Conservation (phyloP, 2,797 vertebrate genomes). For the Parotocinclus haroldoi region DNA sequence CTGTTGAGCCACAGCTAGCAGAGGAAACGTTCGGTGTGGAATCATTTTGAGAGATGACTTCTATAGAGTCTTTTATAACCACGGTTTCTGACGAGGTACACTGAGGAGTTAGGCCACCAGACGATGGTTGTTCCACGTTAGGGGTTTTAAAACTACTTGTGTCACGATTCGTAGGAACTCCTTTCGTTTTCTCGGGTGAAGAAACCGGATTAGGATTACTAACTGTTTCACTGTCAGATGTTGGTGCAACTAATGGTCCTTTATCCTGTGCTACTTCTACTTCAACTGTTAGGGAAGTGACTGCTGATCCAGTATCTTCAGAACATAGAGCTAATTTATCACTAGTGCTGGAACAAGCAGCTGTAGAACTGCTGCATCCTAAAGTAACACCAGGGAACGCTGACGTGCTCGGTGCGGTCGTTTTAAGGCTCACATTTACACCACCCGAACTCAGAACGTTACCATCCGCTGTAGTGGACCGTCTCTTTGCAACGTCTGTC, state of each 20-base stretch:
- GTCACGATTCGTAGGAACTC: constrained; percentile 21
- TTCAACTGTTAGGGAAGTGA: constrained; percentile 1
- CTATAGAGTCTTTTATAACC: constrained; percentile 10
- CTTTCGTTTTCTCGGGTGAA: constrained; percentile 35
- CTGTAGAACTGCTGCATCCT: constrained; percentile 38
- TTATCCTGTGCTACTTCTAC: constrained; percentile 20
- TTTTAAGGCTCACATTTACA: constrained; percentile 18
- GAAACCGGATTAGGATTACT: constrained; percentile 23
- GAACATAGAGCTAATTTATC: constrained; percentile 20
- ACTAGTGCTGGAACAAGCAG: constrained; percentile 29
- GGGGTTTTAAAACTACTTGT: constrained; percentile 30
- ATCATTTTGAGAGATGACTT: constrained; percentile 30
- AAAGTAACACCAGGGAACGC: constrained; percentile 34
- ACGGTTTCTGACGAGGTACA: constrained; percentile 26
- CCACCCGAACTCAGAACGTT: constrained; percentile 9
- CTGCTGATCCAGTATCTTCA: constrained; percentile 19
- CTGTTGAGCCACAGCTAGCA: constrained; percentile 29
- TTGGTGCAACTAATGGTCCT: constrained; percentile 20
- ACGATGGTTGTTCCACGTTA: constrained; percentile 24
- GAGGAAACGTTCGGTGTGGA: constrained; percentile 37
- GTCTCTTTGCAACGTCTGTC: constrained; percentile 19
- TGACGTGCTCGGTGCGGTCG: constrained; percentile 2
- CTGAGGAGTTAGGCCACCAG: constrained; percentile 40
- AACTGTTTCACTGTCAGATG: constrained; percentile 34
- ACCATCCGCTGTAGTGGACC: constrained; percentile 11